Evolutionary conservation across 2,888 invertebrate species (phyloP).

Genomic region (Drosophila ochracea): DNA sequence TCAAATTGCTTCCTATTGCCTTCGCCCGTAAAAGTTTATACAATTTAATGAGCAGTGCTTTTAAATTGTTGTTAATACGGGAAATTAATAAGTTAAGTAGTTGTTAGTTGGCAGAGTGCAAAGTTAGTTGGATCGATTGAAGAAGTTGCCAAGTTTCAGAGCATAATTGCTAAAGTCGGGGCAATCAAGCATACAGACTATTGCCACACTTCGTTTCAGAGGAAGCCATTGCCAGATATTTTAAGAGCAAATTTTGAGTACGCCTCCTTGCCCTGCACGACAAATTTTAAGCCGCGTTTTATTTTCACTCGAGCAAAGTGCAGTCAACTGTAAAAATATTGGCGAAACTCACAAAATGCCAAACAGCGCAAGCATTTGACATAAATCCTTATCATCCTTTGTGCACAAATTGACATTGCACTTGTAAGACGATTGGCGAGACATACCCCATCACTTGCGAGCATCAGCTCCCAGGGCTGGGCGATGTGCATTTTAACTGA

Average conservation of each 20-base stretch:
- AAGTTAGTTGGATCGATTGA: conserved; percentile 61
- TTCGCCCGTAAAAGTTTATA: conserved; percentile 46
- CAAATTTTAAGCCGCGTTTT: conserved; percentile 32
- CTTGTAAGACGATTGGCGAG: conserved; percentile 77
- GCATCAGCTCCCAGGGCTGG: neutral
- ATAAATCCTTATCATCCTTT: conserved; percentile 80
- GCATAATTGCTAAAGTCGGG: conserved; percentile 10
- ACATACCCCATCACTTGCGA: conserved; percentile 43
- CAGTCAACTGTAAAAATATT: conserved; percentile 73
- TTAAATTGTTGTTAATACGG: conserved; percentile 62
- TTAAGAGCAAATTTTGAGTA: conserved; percentile 3
- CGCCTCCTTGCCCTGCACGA: too few relatives aligned
- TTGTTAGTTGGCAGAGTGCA: conserved; percentile 59
- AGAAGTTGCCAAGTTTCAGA: conserved; percentile 40
- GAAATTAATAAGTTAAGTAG: conserved; percentile 76
- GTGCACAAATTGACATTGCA: conserved; percentile 80
- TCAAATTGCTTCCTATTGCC: conserved; percentile 57
- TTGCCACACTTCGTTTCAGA: neutral
- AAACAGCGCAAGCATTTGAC: conserved; percentile 72
- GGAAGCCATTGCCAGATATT: neutral
- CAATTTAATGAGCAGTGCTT: conserved; percentile 69
- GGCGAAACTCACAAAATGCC: conserved; percentile 65
- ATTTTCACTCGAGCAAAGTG: conserved; percentile 61
- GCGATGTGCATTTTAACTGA: conserved; percentile 10
- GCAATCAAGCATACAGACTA: conserved; percentile 6